Conservation (phyloP, 2,888 invertebrate genomes). For the Eledona agricola region DNA sequence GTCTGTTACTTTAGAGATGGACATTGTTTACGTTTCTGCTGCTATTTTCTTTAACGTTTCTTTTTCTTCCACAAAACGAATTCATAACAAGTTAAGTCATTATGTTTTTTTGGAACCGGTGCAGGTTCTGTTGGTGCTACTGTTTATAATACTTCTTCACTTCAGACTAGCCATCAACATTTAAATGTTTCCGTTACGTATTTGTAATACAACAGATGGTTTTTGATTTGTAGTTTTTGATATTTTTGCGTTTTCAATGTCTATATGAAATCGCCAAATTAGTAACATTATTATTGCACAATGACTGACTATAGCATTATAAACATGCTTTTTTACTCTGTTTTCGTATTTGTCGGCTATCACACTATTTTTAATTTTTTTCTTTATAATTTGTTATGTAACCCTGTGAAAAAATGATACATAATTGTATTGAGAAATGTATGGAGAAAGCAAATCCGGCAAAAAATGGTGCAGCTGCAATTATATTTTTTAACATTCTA, state of each 20-base stretch:
- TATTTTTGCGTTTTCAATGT: conserved; percentile 22
- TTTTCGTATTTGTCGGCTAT: too few relatives aligned
- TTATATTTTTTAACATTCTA: too few relatives aligned
- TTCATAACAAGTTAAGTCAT: too few relatives aligned
- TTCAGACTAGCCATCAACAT: conserved; percentile 20
- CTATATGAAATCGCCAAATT: conserved; percentile 31
- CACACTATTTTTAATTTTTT: too few relatives aligned
- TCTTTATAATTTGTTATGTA: too few relatives aligned
- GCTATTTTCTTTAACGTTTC: too few relatives aligned
- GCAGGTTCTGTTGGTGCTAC: conserved; percentile 17
- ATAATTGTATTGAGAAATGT: too few relatives aligned
- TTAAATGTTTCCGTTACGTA: conserved; percentile 11
- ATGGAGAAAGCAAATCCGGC: too few relatives aligned
- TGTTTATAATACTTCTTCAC: conserved; percentile 17
- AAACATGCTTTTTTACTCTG: too few relatives aligned
- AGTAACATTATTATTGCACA: conserved; percentile 49
- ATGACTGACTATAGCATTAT: conserved; percentile 60
- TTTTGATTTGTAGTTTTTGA: conserved; percentile 30
- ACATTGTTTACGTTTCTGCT: conserved; percentile 1
- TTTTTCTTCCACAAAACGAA: too few relatives aligned
- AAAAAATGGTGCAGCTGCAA: too few relatives aligned
- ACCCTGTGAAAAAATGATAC: too few relatives aligned
- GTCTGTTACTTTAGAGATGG: conserved; percentile 13
- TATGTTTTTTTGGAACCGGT: background rate
- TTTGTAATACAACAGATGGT: conserved; percentile 11